A percentile compares a stretch with the other conserved stretches of the same genome.
Evolutionary conservation across 1,140 invertebrate genomes (phyloP).

Genomic region (Listronotus oregonensis): DNA sequence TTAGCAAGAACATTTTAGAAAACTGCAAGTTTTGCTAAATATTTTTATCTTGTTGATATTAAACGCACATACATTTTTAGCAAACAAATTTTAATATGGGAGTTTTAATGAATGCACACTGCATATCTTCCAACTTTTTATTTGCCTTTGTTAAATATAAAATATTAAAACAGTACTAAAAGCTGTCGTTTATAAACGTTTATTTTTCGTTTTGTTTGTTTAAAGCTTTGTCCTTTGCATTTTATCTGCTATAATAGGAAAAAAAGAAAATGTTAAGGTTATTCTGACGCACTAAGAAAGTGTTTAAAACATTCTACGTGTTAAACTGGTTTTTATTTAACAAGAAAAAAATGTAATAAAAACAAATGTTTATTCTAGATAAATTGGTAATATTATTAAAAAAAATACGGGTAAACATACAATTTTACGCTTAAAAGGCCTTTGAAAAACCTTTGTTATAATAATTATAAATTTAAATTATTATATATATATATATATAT

Average conservation of each 20-base stretch:
- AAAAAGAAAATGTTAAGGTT: too few relatives aligned
- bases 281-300: too few relatives aligned
- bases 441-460: too few relatives aligned
- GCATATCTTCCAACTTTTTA: conserved; percentile 14
- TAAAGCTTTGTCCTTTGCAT: conserved; percentile 1
- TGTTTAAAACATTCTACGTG: too few relatives aligned
- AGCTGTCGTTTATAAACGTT: conserved; percentile 11
- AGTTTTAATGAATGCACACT: conserved; percentile 10
- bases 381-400: too few relatives aligned
- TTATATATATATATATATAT: too few relatives aligned
- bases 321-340: too few relatives aligned
- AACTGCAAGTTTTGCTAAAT: conserved; percentile 4
- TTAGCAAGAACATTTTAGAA: background rate
- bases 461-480: too few relatives aligned
- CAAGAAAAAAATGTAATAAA: too few relatives aligned
- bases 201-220: conserved; percentile 2
- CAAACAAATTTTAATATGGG: conserved; percentile 13
- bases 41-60: conserved; percentile 5
- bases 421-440: too few relatives aligned
- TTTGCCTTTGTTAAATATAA: conserved; percentile 15
- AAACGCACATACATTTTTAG: conserved; percentile 8
- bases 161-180: conserved; percentile 12
- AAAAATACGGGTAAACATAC: too few relatives aligned
- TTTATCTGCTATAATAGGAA: background rate
- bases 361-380: too few relatives aligned